Percentiles rank a stretch among this genome's conserved stretches.
phyloP scores from a whole-genome alignment of 2,797 vertebrate species.

The Pangasius larnaudii region DNA sequence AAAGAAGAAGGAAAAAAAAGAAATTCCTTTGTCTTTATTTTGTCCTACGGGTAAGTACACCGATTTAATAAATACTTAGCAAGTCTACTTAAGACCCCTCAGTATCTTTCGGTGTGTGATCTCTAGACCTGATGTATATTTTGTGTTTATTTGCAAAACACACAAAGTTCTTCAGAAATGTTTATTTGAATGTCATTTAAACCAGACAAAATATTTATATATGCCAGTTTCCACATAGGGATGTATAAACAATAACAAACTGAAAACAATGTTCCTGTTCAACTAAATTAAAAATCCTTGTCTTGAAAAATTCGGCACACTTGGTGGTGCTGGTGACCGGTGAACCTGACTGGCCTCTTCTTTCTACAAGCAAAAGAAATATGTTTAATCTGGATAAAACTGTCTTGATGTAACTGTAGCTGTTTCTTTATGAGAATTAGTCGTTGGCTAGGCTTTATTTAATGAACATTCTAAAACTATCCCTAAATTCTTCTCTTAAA shows the following conservation, averaged over 20 bases:
- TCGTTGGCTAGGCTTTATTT: not conserved
- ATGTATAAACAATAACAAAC: not conserved
- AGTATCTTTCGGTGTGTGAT: not conserved
- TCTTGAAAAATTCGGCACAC: not conserved
- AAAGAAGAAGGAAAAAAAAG: no score
- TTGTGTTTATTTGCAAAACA: not conserved
- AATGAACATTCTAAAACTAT: not conserved
- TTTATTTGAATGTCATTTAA: constrained; percentile 30
- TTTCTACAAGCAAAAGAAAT: constrained; percentile 32
- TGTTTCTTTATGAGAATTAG: not conserved
- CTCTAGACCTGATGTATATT: not conserved
- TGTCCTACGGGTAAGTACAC: not conserved
- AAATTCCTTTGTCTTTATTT: not conserved
- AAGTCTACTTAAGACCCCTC: not conserved
- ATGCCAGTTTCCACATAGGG: not conserved
- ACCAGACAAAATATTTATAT: no score
- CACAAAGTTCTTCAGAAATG: not conserved
- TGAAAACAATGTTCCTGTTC: not conserved
- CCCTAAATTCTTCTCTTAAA: not conserved
- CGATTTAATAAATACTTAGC: not conserved
- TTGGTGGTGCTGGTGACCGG: not conserved
- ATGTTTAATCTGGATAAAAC: not conserved
- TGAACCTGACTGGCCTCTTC: constrained; percentile 23
- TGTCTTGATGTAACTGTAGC: not conserved
- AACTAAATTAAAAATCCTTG: not conserved